phyloP scores from a whole-genome alignment of 2,888 invertebrate species.

The Tetranychus piercei region DNA sequence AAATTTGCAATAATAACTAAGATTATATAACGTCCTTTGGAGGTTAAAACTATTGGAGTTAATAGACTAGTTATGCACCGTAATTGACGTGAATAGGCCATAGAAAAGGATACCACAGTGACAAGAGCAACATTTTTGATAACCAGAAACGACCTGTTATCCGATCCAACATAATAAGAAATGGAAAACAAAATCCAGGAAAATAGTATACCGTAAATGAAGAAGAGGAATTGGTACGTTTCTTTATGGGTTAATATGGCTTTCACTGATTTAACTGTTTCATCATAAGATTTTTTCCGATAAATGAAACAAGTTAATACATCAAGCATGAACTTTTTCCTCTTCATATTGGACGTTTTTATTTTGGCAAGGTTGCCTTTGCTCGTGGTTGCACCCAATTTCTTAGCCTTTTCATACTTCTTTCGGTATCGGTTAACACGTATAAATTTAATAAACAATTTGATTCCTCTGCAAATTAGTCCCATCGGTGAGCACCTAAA shows the following conservation, averaged over 20 bases:
- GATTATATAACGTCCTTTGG: not conserved
- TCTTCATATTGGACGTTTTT: too few relatives aligned
- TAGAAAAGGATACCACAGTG: not conserved
- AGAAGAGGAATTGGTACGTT: not conserved
- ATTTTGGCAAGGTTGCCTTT: too few relatives aligned
- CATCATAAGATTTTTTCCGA: not conserved
- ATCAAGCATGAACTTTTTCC: not conserved
- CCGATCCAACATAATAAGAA: not conserved
- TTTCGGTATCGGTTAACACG: too few relatives aligned
- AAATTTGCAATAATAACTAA: not conserved
- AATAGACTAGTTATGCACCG: not conserved
- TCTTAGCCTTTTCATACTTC: too few relatives aligned
- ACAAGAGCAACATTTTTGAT: not conserved
- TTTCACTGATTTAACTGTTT: not conserved
- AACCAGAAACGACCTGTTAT: not conserved
- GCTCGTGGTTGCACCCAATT: too few relatives aligned
- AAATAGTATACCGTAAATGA: not conserved
- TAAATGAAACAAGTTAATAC: not conserved
- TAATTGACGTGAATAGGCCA: not conserved
- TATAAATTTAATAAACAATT: too few relatives aligned
- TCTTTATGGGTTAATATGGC: not conserved
- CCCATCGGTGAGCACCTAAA: too few relatives aligned
- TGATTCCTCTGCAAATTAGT: too few relatives aligned
- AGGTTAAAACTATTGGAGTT: not conserved
- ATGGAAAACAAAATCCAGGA: not conserved